Conservation (phyloP, 2,888 invertebrate species). For the Incurvaria masculella region DNA sequence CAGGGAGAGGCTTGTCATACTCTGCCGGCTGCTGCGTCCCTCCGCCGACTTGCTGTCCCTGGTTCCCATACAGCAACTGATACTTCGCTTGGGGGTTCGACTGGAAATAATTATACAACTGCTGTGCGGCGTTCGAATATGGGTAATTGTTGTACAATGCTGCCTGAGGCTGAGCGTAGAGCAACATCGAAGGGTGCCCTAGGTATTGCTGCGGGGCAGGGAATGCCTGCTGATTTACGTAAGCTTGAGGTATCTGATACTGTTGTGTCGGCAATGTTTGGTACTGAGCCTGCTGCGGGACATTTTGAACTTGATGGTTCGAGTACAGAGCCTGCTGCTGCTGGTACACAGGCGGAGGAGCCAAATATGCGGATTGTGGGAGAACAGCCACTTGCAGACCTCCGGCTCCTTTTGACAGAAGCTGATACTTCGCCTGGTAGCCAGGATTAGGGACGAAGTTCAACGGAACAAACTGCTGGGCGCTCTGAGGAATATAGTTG, state of each 20-base stretch:
- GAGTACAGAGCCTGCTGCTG: background rate
- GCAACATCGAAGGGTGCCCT: conserved; percentile 36
- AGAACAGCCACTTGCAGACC: conserved; percentile 37
- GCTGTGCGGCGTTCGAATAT: conserved; percentile 31
- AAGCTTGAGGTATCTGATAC: conserved; percentile 24
- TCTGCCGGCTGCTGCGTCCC: conserved; percentile 26
- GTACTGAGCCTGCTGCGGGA: conserved; percentile 22
- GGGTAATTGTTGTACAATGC: conserved; percentile 24
- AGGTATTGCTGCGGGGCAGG: conserved; percentile 30
- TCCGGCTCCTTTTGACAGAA: conserved; percentile 30
- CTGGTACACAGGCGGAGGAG: conserved; percentile 21
- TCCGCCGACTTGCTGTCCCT: conserved; percentile 7
- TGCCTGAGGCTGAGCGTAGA: conserved; percentile 33
- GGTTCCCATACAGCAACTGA: conserved; percentile 25
- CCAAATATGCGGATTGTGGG: conserved; percentile 30
- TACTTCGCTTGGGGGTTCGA: conserved; percentile 36
- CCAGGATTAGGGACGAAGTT: conserved; percentile 42
- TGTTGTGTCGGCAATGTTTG: background rate
- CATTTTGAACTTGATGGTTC: conserved; percentile 14
- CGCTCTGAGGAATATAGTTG: conserved; percentile 26
- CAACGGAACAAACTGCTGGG: conserved; percentile 37
- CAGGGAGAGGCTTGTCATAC: conserved; percentile 31
- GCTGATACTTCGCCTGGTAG: conserved; percentile 44
- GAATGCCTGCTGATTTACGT: conserved; percentile 23
- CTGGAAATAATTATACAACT: conserved; percentile 40